Evolutionary conservation across 2,888 invertebrate genomes (phyloP), one percentile per base, ranked within the genome.

Genomic region (Willowsia nigromaculata): DNA sequence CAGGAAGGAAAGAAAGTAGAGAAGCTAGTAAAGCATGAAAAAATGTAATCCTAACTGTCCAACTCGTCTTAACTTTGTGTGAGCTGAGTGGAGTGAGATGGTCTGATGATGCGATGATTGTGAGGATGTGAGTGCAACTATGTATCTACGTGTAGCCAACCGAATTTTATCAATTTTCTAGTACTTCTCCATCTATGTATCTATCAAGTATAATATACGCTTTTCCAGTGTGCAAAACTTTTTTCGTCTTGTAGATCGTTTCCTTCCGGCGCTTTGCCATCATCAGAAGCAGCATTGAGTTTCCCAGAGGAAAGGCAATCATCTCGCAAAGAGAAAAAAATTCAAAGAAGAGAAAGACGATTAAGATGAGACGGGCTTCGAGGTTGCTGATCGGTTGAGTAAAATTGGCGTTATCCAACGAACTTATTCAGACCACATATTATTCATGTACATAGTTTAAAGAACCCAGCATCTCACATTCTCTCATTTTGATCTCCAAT

Each of bases 251-350:
- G n/a, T 68, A 37, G 65, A 68, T 74, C 22, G 11, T 13, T 43
- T 74, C 74, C 74, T 74, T 74, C 74, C 74, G 74, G 74, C 74
- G 47, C 47, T 43, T 47, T 74, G 43, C 74, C 25, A 74, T 74
- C 37, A 68, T 62, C 59, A 62, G 6, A 25, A 62, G 22, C 62
- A 62, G 25, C 22, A 62, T 30, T n/a, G 18, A 3, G 5, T n/a
- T 6, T 30, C 30, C 62, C 13, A 18, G n/a, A 22, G 59, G 15
- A 13, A 56, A 62, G 62, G 62, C 62, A 30, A 62, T 62, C 62
- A 30, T 15, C 62, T 62, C 30, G 62, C 6, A 13, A 68, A 22
- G 9, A n/a, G 11, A 65, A 65, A 18, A 68, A 18, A 2, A 13
- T 59, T 11, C 25, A 68, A 37, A 37, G 33, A 37, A 18, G 65